Percentiles rank a stretch among this genome's conserved stretches.
phyloP scores from a whole-genome alignment of 2,888 invertebrate genomes.

The Pyralis farinalis region DNA sequence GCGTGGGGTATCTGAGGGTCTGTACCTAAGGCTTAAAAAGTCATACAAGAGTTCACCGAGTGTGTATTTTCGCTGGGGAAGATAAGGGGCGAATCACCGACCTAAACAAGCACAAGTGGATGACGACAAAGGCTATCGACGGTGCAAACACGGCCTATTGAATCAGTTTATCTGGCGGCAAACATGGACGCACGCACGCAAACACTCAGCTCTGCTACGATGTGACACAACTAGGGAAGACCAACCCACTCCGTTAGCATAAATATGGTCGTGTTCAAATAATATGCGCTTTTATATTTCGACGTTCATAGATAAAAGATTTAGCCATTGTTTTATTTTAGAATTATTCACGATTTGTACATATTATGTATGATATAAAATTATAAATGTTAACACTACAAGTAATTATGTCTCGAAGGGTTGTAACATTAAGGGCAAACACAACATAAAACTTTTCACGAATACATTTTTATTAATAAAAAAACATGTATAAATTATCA shows the following conservation, averaged over 20 bases:
- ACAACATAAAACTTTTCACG: too few relatives aligned
- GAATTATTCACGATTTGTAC: too few relatives aligned
- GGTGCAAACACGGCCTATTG: slow-evolving; percentile 61
- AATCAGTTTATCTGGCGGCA: slow-evolving; percentile 66
- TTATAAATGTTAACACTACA: too few relatives aligned
- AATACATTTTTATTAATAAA: too few relatives aligned
- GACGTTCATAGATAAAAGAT: too few relatives aligned
- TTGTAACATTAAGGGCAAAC: too few relatives aligned
- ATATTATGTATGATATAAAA: too few relatives aligned
- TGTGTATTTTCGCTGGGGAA: slow-evolving; percentile 20
- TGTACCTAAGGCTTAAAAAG: too few relatives aligned
- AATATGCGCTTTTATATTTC: too few relatives aligned
- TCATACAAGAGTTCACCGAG: slow-evolving; percentile 1
- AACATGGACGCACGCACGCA: slow-evolving; percentile 41
- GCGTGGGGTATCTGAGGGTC: not conserved
- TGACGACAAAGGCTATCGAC: slow-evolving; percentile 59
- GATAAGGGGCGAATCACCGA: slow-evolving; percentile 57
- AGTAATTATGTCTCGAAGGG: too few relatives aligned
- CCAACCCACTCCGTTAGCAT: not conserved
- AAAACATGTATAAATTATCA: too few relatives aligned
- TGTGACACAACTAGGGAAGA: not conserved
- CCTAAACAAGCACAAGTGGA: slow-evolving; percentile 57
- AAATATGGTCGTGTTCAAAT: not conserved
- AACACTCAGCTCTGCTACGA: slow-evolving; percentile 16
- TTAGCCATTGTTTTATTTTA: too few relatives aligned